phyloP scores from a whole-genome alignment of 1,140 invertebrate species.

The Orchestia grillus region DNA sequence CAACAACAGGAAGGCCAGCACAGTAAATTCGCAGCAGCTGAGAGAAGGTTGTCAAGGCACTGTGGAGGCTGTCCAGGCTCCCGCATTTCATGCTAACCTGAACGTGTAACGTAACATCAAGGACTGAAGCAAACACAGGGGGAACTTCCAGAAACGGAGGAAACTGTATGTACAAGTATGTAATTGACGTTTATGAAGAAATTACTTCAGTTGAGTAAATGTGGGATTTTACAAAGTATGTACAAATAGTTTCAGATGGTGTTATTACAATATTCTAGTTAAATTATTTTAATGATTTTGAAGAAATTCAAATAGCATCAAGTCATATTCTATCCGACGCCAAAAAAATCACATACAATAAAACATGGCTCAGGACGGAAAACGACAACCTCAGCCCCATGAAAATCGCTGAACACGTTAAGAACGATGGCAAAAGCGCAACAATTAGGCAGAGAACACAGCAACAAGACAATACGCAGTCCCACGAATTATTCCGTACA shows the following conservation, averaged over 20 bases:
- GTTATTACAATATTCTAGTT: background rate
- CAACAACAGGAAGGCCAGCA: background rate
- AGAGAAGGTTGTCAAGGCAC: slow-evolving; percentile 77
- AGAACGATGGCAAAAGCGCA: no score
- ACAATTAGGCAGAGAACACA: no score
- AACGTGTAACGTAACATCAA: slow-evolving; percentile 53
- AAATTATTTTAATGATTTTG: background rate
- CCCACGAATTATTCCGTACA: no score
- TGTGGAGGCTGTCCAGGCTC: slow-evolving; percentile 76
- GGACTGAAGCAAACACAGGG: background rate
- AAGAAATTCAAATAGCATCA: background rate
- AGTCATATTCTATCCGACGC: no score
- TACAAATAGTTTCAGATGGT: background rate
- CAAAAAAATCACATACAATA: no score
- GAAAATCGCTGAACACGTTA: no score
- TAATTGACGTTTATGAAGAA: background rate
- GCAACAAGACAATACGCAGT: no score
- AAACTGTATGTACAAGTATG: background rate
- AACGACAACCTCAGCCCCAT: no score
- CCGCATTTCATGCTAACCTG: slow-evolving; percentile 75
- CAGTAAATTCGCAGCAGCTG: slow-evolving; percentile 76
- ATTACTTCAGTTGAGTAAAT: background rate
- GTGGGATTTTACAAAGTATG: background rate
- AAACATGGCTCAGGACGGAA: no score
- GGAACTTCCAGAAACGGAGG: background rate